Base-by-base conservation (phyloP, 1,140 invertebrate genomes). In the Gonatopus flavifemur region DNA sequence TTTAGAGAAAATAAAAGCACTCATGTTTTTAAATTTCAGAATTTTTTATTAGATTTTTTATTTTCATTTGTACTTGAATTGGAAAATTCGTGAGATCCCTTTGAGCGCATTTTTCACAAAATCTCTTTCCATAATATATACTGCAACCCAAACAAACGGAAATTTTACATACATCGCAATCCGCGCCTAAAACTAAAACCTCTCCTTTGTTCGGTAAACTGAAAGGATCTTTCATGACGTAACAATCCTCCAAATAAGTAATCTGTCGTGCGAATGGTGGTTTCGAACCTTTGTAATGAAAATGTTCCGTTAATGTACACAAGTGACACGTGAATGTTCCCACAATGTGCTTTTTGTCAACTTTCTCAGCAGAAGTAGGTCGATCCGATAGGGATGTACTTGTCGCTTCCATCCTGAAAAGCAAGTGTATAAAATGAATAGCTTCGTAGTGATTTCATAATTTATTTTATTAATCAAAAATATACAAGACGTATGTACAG, bases 171-270 rank as follows among this genome's bases (percentile, higher is more conserved):
- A 80, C 59, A 32, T 70, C 68, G 74, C 91, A 94, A 64, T 90
- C 81, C 19, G 82, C 78, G n/a, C 91, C 91, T 6, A 93, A 58
- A 1, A 90, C 77, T 19, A 90, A 67, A 64, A 89, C 83, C 72
- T 90, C 83, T 22, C 83, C 83, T 67, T 80, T 84, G 51, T 82
- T 81, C 13, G 83, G 80, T 1, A 84, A 74, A 64, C 83, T 82
- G 64, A 93, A 94, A 3, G 91, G 91, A 80, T 94, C 90, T 65
- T 88, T 87, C 82, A 91, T 89, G 0, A 92, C 70, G 70, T 88
- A 94, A 51, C 82, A 85, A 9, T 89, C 82, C 70, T 89, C 88
- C 36, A 77, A 72, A 51, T 89, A 84, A 50, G 67, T 62, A 7
- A 86, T 69, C 22, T 78, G 69, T 51, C 82, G 81, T 10, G 83